phyloP scores from a whole-genome alignment of 2,113 vertebrate genomes.

The Sitta europaea region DNA sequence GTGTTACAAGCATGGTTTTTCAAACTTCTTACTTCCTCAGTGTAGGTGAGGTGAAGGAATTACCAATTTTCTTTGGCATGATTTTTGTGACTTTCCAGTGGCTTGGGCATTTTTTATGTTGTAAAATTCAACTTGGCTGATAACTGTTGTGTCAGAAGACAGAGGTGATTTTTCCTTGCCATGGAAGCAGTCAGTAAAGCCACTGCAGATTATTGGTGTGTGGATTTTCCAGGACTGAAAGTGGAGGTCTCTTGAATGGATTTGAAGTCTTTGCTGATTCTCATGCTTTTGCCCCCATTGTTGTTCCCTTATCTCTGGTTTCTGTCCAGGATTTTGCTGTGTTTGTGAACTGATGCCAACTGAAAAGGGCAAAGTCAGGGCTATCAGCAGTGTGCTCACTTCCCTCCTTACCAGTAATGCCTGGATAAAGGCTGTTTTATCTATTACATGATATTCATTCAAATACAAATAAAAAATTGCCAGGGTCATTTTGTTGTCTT shows the following conservation, averaged over 20 bases:
- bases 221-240: neutral
- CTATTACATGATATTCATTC: neutral
- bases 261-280: neutral
- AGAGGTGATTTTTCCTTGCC: neutral
- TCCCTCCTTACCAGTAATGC: neutral
- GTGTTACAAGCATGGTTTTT: neutral
- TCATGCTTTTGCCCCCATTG: neutral
- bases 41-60: neutral
- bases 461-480: neutral
- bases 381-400: neutral
- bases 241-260: neutral
- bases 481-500: neutral
- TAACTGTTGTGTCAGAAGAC: neutral
- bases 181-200: neutral
- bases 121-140: neutral
- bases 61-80: neutral
- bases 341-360: neutral
- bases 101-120: neutral
- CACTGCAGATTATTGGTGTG: neutral
- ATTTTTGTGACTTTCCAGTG: neutral
- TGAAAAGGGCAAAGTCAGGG: neutral
- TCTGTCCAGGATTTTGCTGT: neutral
- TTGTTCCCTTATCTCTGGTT: neutral
- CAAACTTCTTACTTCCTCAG: neutral
- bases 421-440: neutral